Evolutionary conservation across 2,888 invertebrate species (phyloP).

Genomic region (Atherix ibis): DNA sequence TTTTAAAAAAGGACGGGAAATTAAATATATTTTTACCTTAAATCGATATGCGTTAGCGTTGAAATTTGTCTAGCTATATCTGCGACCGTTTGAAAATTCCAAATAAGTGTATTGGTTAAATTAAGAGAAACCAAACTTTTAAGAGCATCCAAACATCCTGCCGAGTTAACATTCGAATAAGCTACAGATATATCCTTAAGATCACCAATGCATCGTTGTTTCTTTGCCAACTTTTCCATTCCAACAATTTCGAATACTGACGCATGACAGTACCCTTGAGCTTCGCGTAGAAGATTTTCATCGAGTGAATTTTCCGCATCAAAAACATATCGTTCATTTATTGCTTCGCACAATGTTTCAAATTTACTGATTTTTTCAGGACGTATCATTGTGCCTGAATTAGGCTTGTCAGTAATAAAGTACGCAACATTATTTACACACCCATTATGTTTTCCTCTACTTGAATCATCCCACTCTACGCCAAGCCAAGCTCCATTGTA

Average conservation of each 20-base stretch:
- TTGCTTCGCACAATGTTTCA: slow-evolving; percentile 56
- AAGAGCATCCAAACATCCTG: slow-evolving; percentile 45
- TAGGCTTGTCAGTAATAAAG: slow-evolving; percentile 60
- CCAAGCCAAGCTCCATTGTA: slow-evolving; percentile 73
- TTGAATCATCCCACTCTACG: slow-evolving; percentile 88
- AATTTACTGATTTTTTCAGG: slow-evolving; percentile 63
- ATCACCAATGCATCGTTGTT: slow-evolving; percentile 35
- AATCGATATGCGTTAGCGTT: slow-evolving; percentile 22
- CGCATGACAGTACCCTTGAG: slow-evolving; percentile 60
- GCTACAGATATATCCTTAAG: slow-evolving; percentile 26
- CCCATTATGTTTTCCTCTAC: slow-evolving; percentile 87
- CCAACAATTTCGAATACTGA: slow-evolving; percentile 80
- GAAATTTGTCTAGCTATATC: slow-evolving; percentile 29
- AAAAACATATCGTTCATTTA: slow-evolving; percentile 45
- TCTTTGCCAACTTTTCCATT: slow-evolving; percentile 62
- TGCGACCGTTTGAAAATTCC: slow-evolving; percentile 31
- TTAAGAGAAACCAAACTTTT: slow-evolving; percentile 23
- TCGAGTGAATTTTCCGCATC: slow-evolving; percentile 38
- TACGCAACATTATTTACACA: slow-evolving; percentile 64
- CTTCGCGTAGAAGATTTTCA: slow-evolving; percentile 41
- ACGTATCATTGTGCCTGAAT: slow-evolving; percentile 78
- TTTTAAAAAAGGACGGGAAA: background rate
- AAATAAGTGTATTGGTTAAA: slow-evolving; percentile 27
- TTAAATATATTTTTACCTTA: slow-evolving; percentile 18
- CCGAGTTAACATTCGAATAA: slow-evolving; percentile 38